These are phyloP conservation scores for Carposina sasakii DNA, from an alignment of 1,140 invertebrate species.

Conservation along the genomic window DNA sequence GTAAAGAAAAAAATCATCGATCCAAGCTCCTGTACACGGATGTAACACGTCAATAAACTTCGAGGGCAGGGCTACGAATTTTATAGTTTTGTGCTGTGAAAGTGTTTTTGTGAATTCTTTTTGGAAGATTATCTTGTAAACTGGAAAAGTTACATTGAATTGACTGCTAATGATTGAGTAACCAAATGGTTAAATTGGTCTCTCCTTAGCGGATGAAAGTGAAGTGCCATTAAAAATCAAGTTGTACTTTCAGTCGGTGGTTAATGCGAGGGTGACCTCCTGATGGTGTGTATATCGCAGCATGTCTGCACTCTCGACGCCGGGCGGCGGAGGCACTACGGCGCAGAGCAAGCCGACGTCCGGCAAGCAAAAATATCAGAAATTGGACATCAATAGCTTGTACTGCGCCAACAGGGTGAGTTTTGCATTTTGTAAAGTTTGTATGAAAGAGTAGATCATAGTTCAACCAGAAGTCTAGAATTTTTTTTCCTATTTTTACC, in stretches of 20 bases:
- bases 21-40: slow-evolving; percentile 59
- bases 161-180: too few relatives aligned
- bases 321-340: slow-evolving; percentile 72
- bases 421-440: slow-evolving; percentile 35
- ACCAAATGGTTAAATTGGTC: too few relatives aligned
- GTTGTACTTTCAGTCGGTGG: slow-evolving; percentile 63
- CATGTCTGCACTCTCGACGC: slow-evolving; percentile 74
- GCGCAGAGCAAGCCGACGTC: slow-evolving; percentile 70
- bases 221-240: too few relatives aligned
- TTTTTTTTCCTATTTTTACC: too few relatives aligned
- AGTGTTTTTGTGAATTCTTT: slow-evolving; percentile 33
- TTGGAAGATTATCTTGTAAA: too few relatives aligned
- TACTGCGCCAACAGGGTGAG: slow-evolving; percentile 90
- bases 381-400: slow-evolving; percentile 97
- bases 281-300: slow-evolving; percentile 74
- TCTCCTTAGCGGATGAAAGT: too few relatives aligned
- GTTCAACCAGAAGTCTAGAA: too few relatives aligned
- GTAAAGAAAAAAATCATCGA: slow-evolving; percentile 47
- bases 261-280: slow-evolving; percentile 68
- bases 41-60: slow-evolving; percentile 71
- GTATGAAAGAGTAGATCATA: slow-evolving; percentile 7
- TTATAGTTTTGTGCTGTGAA: slow-evolving; percentile 56
- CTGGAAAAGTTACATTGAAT: too few relatives aligned
- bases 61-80: slow-evolving; percentile 61
- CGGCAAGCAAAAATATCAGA: slow-evolving; percentile 92